These are phyloP conservation scores for Torymus auratus DNA, from an alignment of 2,888 invertebrate genomes.

Conservation along the genomic window DNA sequence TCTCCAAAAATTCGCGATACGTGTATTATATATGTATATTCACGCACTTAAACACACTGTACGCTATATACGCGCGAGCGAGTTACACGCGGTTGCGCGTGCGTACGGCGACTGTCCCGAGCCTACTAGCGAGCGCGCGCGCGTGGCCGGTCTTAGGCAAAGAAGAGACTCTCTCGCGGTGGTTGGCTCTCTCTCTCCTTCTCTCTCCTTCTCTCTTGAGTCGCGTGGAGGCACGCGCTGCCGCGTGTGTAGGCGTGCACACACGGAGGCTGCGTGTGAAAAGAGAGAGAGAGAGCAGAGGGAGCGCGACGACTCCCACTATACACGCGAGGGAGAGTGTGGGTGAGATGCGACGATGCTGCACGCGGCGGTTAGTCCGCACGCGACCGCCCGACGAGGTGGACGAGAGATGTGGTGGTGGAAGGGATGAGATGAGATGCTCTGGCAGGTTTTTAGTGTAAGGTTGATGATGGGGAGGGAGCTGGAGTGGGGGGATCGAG, in stretches of 20 bases:
- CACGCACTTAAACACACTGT: too few relatives aligned
- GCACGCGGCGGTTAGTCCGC: too few relatives aligned
- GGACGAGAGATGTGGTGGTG: too few relatives aligned
- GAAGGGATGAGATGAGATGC: too few relatives aligned
- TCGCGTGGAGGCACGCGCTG: conserved; percentile 76
- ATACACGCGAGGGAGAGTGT: neutral
- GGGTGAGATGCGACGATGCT: too few relatives aligned
- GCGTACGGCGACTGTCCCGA: conserved; percentile 36
- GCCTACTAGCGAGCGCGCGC: conserved; percentile 51
- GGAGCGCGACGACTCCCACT: conserved; percentile 1
- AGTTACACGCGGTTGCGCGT: neutral
- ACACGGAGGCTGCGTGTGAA: conserved; percentile 5
- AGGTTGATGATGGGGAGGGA: too few relatives aligned
- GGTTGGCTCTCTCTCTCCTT: conserved; percentile 64
- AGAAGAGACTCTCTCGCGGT: conserved; percentile 57
- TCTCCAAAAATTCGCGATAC: too few relatives aligned
- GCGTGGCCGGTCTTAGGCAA: conserved; percentile 50
- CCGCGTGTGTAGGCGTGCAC: conserved; percentile 15
- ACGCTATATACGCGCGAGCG: neutral
- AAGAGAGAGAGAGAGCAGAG: conserved; percentile 24
- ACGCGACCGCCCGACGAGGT: too few relatives aligned
- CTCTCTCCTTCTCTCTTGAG: conserved; percentile 57
- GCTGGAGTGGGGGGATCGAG: too few relatives aligned
- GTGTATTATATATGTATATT: too few relatives aligned
- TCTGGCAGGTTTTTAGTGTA: too few relatives aligned